phyloP scores from a whole-genome alignment of 1,140 invertebrate genomes.

The Leptopilina clavipes region DNA sequence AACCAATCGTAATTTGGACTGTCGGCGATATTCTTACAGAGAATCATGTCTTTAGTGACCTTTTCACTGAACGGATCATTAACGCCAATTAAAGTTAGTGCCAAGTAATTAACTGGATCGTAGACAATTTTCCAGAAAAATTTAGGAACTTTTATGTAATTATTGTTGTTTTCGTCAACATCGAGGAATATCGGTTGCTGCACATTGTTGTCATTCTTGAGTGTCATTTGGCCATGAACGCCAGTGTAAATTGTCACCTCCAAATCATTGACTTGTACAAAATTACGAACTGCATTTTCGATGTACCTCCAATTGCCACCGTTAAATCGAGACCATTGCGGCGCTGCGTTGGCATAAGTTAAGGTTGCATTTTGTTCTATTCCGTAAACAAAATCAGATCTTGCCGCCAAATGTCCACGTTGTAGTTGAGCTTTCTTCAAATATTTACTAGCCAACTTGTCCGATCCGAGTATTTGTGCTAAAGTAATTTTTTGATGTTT shows the following conservation, averaged over 20 bases:
- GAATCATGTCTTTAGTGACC: conserved; percentile 68
- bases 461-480: conserved; percentile 59
- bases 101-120: conserved; percentile 72
- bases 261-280: conserved; percentile 50
- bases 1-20: conserved; percentile 71
- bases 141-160: conserved; percentile 75
- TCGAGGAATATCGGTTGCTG: conserved; percentile 73
- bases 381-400: conserved; percentile 73
- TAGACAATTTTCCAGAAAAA: conserved; percentile 80
- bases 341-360: conserved; percentile 76
- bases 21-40: conserved; percentile 77
- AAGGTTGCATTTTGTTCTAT: conserved; percentile 69
- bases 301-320: conserved; percentile 74
- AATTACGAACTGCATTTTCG: conserved; percentile 54
- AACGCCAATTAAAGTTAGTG: conserved; percentile 78
- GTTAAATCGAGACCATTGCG: conserved; percentile 78
- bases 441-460: conserved; percentile 52
- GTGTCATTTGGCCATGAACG: conserved; percentile 73
- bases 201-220: conserved; percentile 70
- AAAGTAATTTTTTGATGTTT: conserved; percentile 59
- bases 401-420: conserved; percentile 72
- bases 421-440: conserved; percentile 54
- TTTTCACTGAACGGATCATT: conserved; percentile 79
- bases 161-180: conserved; percentile 63
- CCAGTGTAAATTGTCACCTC: conserved; percentile 77